phyloP scores from a whole-genome alignment of 2,113 vertebrate genomes.

The Martes martes region DNA sequence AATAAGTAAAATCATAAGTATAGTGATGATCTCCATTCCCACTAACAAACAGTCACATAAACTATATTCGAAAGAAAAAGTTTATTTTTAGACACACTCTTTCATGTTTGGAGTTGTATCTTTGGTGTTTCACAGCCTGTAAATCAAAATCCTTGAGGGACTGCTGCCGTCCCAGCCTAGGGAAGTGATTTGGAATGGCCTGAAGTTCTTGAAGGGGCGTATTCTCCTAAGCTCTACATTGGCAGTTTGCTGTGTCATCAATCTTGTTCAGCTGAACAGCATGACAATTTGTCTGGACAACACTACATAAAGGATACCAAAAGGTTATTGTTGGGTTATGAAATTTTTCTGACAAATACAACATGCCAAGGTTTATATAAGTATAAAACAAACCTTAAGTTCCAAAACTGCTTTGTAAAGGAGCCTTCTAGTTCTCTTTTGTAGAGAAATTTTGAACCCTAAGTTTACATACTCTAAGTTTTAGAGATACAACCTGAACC shows the following conservation, averaged over 20 bases:
- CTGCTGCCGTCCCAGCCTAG: not conserved
- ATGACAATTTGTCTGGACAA: constrained; percentile 66
- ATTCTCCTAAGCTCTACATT: not conserved
- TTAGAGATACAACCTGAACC: not conserved
- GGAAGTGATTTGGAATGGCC: constrained; percentile 9
- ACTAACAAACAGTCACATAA: not conserved
- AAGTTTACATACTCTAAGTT: not conserved
- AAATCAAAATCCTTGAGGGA: constrained; percentile 64
- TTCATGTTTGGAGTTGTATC: not conserved
- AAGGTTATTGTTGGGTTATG: constrained; percentile 71
- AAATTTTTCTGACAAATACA: constrained; percentile 68
- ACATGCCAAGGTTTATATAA: constrained; percentile 26
- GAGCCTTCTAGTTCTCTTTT: not conserved
- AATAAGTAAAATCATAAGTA: not conserved
- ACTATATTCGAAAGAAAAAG: not conserved
- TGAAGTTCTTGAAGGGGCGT: not conserved
- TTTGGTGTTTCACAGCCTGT: constrained; percentile 27
- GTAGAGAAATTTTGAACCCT: not conserved
- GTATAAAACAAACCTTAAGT: not conserved
- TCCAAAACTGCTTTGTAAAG: not conserved
- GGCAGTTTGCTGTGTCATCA: constrained; percentile 60
- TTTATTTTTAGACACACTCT: constrained; percentile 8
- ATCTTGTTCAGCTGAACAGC: constrained; percentile 56
- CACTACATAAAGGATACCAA: constrained; percentile 56
- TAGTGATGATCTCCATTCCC: not conserved